Conservation (phyloP, 2,797 vertebrate genomes). For the Hephaestus fuliginosus region DNA sequence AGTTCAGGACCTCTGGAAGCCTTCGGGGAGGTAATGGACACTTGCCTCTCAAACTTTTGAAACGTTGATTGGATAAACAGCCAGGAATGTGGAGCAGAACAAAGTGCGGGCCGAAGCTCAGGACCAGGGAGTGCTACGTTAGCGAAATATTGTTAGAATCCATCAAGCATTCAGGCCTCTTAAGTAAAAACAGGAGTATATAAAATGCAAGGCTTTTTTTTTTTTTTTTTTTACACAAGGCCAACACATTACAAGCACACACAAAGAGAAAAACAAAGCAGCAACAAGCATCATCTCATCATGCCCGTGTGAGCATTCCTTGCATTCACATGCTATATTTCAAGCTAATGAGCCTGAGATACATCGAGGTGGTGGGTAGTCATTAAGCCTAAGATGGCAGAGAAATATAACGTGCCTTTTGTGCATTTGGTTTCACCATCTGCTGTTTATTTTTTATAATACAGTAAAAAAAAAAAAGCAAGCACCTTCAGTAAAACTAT, state of each 20-base stretch:
- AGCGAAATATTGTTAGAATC: conserved; percentile 74
- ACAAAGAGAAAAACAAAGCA: conserved; percentile 74
- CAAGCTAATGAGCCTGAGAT: conserved; percentile 58
- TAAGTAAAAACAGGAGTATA: conserved; percentile 81
- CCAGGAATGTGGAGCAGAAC: conserved; percentile 54
- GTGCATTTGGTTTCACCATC: conserved; percentile 42
- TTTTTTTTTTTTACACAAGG: conserved; percentile 64
- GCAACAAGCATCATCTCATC: conserved; percentile 76
- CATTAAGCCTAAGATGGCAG: conserved; percentile 24
- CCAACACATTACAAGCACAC: conserved; percentile 76
- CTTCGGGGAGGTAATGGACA: conserved; percentile 36
- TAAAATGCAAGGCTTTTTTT: conserved; percentile 59
- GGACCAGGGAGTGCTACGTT: conserved; percentile 68
- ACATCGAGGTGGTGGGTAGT: conserved; percentile 25
- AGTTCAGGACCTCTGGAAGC: conserved; percentile 25
- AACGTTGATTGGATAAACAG: conserved; percentile 53
- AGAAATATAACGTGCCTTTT: conserved; percentile 27
- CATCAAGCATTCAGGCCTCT: conserved; percentile 75
- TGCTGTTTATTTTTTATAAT: conserved; percentile 41
- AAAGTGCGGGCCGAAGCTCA: conserved; percentile 56
- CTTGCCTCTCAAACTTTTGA: conserved; percentile 46
- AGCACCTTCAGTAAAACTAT: conserved; percentile 20
- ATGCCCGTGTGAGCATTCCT: conserved; percentile 74
- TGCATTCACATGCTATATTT: conserved; percentile 65
- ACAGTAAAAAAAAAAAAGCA: conserved; percentile 27